Conservation (phyloP, 1,140 invertebrate species). For the Sarcophaga bullata region DNA sequence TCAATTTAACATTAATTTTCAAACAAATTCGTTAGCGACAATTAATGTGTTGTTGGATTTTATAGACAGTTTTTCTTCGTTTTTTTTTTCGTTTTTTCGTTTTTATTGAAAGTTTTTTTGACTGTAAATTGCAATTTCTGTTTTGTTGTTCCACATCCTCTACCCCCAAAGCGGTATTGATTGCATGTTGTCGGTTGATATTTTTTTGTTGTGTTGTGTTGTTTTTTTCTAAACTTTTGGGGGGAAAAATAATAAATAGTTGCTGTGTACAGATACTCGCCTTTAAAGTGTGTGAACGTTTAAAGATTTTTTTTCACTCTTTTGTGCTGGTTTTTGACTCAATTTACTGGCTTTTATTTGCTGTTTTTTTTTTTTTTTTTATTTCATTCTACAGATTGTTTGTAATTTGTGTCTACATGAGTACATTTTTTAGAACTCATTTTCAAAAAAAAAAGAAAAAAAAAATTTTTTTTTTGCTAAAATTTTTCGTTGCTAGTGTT, state of each 20-base stretch:
- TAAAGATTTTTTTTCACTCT: not conserved
- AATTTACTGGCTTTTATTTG: no score
- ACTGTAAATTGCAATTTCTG: conserved; percentile 8
- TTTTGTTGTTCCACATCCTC: not conserved
- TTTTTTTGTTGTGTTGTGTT: not conserved
- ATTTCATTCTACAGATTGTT: not conserved
- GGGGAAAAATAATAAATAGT: not conserved
- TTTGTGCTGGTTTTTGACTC: not conserved
- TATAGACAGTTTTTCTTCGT: not conserved
- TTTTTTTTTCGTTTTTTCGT: not conserved
- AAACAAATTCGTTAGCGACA: conserved; percentile 14
- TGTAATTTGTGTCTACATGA: conserved; percentile 26
- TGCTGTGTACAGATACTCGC: not conserved
- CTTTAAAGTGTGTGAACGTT: conserved; percentile 13
- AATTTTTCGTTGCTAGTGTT: no score
- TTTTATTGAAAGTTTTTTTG: not conserved
- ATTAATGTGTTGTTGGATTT: not conserved
- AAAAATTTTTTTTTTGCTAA: no score
- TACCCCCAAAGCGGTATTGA: not conserved
- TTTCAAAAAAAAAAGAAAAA: not conserved
- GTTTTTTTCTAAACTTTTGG: not conserved
- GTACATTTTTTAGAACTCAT: conserved; percentile 21
- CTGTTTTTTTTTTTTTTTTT: no score
- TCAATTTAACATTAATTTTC: conserved; percentile 8
- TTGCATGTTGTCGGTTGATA: not conserved